Percentiles rank a stretch among this genome's conserved stretches.
Evolutionary conservation across 2,113 vertebrate genomes (phyloP).

Genomic region (Cavia porcellus): DNA sequence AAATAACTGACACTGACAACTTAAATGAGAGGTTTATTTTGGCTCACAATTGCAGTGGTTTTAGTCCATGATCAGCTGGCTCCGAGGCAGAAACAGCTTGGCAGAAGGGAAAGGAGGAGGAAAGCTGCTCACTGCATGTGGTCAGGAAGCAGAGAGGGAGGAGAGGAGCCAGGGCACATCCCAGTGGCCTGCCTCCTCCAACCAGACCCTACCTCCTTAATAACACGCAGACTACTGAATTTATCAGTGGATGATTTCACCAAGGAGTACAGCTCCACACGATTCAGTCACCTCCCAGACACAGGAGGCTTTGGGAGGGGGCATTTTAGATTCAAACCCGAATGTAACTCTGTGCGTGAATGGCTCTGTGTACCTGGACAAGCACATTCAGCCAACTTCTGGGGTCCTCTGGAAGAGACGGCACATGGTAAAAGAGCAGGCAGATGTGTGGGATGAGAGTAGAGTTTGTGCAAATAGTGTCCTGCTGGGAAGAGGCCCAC

Average conservation of each 20-base stretch:
- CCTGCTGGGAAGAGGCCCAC: background rate
- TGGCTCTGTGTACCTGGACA: background rate
- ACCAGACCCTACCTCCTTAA: background rate
- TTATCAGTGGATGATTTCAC: background rate
- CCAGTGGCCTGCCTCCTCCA: background rate
- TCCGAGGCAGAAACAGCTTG: background rate
- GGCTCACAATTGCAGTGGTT: background rate
- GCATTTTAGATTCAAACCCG: background rate
- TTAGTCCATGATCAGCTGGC: background rate
- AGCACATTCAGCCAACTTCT: background rate
- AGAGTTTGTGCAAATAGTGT: background rate
- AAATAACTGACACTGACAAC: background rate
- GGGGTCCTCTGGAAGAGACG: background rate
- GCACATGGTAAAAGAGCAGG: background rate
- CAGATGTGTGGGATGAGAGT: background rate
- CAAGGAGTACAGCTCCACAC: background rate
- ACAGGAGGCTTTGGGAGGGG: background rate
- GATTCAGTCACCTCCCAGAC: background rate
- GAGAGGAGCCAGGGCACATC: background rate
- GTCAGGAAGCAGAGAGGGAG: background rate
- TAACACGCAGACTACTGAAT: background rate
- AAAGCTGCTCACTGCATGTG: background rate
- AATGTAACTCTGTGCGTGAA: too few relatives aligned
- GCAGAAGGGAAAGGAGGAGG: background rate
- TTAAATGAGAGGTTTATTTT: background rate